Conservation (phyloP, 2,888 invertebrate species). For the Pyrrhosoma nymphula region DNA sequence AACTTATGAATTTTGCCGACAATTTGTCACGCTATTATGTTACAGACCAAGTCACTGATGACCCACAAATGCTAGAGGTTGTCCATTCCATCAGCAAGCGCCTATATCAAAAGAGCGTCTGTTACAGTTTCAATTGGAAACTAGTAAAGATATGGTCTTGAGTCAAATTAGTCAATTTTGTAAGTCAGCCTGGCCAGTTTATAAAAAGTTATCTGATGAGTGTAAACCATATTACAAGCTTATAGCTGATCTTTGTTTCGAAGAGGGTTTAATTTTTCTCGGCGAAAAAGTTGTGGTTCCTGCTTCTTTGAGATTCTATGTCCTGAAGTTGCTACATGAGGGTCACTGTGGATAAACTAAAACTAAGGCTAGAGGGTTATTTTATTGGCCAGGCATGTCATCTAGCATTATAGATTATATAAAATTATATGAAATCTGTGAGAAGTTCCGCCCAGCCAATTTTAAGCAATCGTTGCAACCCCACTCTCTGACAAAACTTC, state of each 20-base stretch:
- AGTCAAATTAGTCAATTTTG: too few relatives aligned
- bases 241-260: not conserved
- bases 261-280: not conserved
- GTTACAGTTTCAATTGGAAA: too few relatives aligned
- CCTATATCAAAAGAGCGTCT: too few relatives aligned
- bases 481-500: not conserved
- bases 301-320: not conserved
- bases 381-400: too few relatives aligned
- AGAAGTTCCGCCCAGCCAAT: not conserved
- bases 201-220: too few relatives aligned
- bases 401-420: too few relatives aligned
- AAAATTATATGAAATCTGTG: too few relatives aligned
- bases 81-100: not conserved
- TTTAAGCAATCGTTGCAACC: not conserved
- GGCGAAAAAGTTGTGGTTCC: not conserved
- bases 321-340: not conserved
- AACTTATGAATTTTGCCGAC: not conserved
- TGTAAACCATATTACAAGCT: not conserved
- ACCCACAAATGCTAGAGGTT: not conserved
- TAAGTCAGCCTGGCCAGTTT: too few relatives aligned
- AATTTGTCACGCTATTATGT: not conserved
- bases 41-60: not conserved
- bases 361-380: not conserved
- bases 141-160: not conserved
- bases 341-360: not conserved